These are phyloP conservation scores for Tachycineta bicolor DNA, from an alignment of 2,113 vertebrate species.

Conservation along the genomic window DNA sequence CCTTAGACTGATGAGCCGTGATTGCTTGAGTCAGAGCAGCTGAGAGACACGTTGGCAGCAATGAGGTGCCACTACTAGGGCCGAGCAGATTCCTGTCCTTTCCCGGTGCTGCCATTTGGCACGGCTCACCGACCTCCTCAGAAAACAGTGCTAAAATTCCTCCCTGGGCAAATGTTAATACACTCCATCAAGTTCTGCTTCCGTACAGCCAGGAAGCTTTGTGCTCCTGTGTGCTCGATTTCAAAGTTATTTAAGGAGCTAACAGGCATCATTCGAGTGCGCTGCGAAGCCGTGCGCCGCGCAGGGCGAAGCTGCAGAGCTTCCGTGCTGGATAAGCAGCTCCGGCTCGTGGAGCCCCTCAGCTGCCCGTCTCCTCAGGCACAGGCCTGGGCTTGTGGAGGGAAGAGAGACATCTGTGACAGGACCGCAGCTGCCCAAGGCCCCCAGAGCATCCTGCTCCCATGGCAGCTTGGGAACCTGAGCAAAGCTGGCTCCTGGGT, in stretches of 20 bases:
- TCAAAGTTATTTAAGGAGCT: neutral
- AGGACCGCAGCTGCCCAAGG: neutral
- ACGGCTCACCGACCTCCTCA: accelerated
- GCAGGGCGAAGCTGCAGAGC: neutral
- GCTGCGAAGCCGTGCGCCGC: accelerated
- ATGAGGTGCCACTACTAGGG: neutral
- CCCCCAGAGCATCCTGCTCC: neutral
- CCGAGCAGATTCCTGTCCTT: neutral
- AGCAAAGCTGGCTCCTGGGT: neutral
- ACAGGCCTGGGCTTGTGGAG: accelerated
- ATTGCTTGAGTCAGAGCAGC: neutral
- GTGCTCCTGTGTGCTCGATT: neutral
- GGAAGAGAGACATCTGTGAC: neutral
- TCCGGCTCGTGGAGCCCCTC: neutral
- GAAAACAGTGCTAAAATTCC: neutral
- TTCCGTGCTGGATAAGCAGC: neutral
- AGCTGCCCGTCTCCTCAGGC: neutral
- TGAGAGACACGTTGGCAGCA: neutral
- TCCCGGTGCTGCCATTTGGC: accelerated
- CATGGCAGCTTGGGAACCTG: accelerated
- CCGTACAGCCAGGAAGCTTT: neutral
- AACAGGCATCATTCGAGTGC: accelerated
- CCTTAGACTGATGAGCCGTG: neutral
- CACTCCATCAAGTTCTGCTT: neutral
- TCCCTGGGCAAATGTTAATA: neutral